Conservation (phyloP, 2,797 vertebrate genomes). For the Thalassophryne amazonica region DNA sequence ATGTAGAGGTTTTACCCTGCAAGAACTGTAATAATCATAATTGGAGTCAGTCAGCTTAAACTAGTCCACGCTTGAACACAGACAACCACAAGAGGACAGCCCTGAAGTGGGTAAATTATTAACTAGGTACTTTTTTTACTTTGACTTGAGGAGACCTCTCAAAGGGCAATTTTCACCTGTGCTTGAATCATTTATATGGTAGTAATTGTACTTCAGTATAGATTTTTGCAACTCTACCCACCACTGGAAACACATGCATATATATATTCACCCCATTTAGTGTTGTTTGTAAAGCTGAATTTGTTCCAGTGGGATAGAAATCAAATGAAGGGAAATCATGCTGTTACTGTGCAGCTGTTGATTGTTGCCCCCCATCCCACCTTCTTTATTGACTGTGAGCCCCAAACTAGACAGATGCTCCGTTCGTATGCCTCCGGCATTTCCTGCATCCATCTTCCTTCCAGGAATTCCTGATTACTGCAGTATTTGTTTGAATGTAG, state of each 20-base stretch:
- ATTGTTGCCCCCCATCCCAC: conserved; percentile 50
- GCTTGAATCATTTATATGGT: too few species aligned
- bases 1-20: too few species aligned
- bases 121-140: too few species aligned
- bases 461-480: conserved; percentile 72
- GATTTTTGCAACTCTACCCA: background rate
- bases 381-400: conserved; percentile 67
- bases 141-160: too few species aligned
- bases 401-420: conserved; percentile 71
- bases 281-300: conserved; percentile 70
- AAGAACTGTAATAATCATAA: too few species aligned
- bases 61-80: too few species aligned
- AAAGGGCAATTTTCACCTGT: too few species aligned
- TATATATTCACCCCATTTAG: conserved; percentile 64
- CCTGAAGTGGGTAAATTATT: too few species aligned
- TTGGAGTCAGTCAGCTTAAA: too few species aligned
- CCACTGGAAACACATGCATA: conserved; percentile 47
- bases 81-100: too few species aligned
- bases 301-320: conserved; percentile 74
- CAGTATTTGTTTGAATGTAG: conserved; percentile 69
- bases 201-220: too few species aligned
- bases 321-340: conserved; percentile 76
- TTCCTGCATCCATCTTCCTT: conserved; percentile 68
- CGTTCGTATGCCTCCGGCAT: conserved; percentile 67
- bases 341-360: conserved; percentile 76